Conservation (phyloP, 2,888 invertebrate genomes). For the Hemicrepidius hirtus region DNA sequence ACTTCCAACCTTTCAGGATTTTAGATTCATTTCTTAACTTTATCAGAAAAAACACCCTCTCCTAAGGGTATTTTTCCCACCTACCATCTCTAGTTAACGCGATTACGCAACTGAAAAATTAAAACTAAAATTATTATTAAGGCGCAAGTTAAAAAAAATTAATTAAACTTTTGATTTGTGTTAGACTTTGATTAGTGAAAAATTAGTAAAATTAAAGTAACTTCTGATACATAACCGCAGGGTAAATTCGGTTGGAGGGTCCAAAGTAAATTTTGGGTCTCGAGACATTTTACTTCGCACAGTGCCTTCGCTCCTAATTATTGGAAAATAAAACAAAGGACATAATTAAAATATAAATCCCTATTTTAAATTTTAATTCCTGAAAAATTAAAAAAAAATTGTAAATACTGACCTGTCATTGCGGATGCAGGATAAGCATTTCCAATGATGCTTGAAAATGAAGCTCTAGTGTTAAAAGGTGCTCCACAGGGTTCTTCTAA, state of each 20-base stretch:
- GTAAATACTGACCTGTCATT: constrained; percentile 67
- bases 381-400: constrained; percentile 7
- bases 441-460: constrained; percentile 77
- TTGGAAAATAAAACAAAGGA: constrained; percentile 17
- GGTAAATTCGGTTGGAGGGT: constrained; percentile 33
- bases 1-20: too few species aligned
- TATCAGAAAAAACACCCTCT: too few species aligned
- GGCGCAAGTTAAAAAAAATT: neutral
- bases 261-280: constrained; percentile 37
- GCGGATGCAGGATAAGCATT: constrained; percentile 69
- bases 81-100: neutral
- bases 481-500: constrained; percentile 71
- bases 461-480: constrained; percentile 73
- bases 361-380: too few species aligned
- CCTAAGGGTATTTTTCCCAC: too few species aligned
- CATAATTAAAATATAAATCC: too few species aligned
- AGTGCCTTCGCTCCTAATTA: constrained; percentile 30
- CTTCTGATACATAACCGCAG: constrained; percentile 33
- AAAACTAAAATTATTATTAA: constrained; percentile 1
- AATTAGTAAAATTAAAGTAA: constrained; percentile 26
- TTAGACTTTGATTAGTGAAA: constrained; percentile 1
- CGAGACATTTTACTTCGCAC: constrained; percentile 35
- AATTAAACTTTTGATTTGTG: too few species aligned
- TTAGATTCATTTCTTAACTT: too few species aligned
- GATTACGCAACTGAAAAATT: neutral